Base-by-base conservation (phyloP, 2,797 vertebrate genomes). In the Coendou prehensilis region DNA sequence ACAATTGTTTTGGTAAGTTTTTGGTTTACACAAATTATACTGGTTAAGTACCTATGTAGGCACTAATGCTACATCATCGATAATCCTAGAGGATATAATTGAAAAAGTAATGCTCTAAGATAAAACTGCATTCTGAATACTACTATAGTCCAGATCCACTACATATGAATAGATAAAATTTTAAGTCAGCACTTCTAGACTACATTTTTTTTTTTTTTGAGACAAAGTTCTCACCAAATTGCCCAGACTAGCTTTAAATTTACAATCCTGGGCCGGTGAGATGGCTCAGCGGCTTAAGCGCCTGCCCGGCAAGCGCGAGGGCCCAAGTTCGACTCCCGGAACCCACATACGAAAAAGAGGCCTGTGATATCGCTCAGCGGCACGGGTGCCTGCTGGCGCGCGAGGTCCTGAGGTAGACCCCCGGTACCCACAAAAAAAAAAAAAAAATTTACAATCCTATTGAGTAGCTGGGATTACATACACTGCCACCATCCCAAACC, bases 121-220 rank as follows among this genome's bases (percentile, higher is more conserved):
- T 78, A 54, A 52, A 75, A 75, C 2, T 0, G 28, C 82, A 18
- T 26, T 82, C 61, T 59, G 5, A 18, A 61, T 41, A 69, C 1
- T 18, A 45, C 8, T 37, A 26, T 15, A 91, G 22, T 86, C 15
- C 75, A 87, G 63, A 88, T 9, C 26, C 26, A 64, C 22, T 82
- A 69, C 26, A 63, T 50, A 88, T 26, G 80, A 91, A 94, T 91
- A 45, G n/a, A 88, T 26, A 28, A 67, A 87, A 69, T 83, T 82
- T 92, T 50, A 95, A 22, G 54, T 71, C 33, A 81, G 9, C 18
- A 92, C 50, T 23, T 89, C 52, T 87, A 63, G 17, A 50, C n/a
- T 37, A 71, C 87, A 75, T 14, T 57, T n/a, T 23, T 13, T 59
- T 20, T 20, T 76, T 17, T 78, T 33, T 76, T 50, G 15, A 78